Conservation (phyloP, 2,888 invertebrate genomes). For the Parapristionchus giblindavisi region DNA sequence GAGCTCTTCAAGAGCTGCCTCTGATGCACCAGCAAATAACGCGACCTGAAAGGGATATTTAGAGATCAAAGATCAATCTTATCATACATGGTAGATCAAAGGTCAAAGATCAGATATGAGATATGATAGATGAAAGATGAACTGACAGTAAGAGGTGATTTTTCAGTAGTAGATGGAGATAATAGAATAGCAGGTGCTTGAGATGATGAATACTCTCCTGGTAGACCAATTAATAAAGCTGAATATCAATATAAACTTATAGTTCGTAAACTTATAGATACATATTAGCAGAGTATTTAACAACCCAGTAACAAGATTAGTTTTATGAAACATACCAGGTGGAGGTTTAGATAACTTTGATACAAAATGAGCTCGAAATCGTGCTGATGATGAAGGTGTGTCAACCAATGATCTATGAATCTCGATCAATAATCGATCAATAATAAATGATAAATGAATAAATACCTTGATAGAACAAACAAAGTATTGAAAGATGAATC, state of each 20-base stretch:
- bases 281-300: background rate
- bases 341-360: constrained; percentile 31
- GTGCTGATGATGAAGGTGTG: constrained; percentile 3
- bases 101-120: too few relatives aligned
- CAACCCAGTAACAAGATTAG: background rate
- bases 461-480: constrained; percentile 24
- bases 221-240: constrained; percentile 37
- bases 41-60: background rate
- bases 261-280: background rate
- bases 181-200: constrained; percentile 36
- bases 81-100: too few relatives aligned
- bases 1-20: constrained; percentile 58
- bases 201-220: constrained; percentile 26
- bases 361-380: constrained; percentile 34
- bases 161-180: constrained; percentile 29
- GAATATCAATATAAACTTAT: background rate
- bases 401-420: constrained; percentile 7
- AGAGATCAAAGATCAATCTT: background rate
- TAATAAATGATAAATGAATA: background rate
- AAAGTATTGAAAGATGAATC: constrained; percentile 38
- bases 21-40: constrained; percentile 58
- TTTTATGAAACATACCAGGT: constrained; percentile 15
- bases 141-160: constrained; percentile 16
- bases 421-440: background rate
- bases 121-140: too few relatives aligned